A percentile compares a stretch with the other conserved stretches of the same genome.
phyloP scores from a whole-genome alignment of 2,797 vertebrate species.

The Cottoperca gobio region DNA sequence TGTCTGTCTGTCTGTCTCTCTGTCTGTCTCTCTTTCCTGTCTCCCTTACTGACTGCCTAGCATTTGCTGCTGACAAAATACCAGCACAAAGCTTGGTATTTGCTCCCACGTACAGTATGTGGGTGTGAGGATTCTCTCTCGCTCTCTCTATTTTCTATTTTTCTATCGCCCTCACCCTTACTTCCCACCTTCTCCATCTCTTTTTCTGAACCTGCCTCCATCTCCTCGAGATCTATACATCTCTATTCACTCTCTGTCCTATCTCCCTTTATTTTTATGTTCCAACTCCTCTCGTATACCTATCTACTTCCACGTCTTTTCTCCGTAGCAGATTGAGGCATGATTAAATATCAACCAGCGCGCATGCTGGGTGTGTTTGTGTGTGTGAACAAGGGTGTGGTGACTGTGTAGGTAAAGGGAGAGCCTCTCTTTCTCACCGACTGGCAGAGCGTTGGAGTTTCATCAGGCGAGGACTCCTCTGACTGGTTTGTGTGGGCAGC shows the following conservation, averaged over 20 bases:
- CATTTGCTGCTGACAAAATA: conserved; percentile 78
- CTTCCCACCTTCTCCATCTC: conserved; percentile 62
- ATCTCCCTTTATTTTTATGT: conserved; percentile 38
- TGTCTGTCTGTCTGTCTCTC: conserved; percentile 37
- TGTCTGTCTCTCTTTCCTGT: conserved; percentile 37
- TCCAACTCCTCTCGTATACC: conserved; percentile 34
- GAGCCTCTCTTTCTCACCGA: conserved; percentile 66
- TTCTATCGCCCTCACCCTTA: conserved; percentile 59
- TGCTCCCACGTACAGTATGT: conserved; percentile 75
- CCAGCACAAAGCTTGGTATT: conserved; percentile 79
- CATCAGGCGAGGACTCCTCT: conserved; percentile 71
- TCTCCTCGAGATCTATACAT: conserved; percentile 46
- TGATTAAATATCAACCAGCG: conserved; percentile 84
- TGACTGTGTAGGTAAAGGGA: conserved; percentile 78
- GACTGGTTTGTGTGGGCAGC: conserved; percentile 75
- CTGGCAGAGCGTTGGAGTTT: conserved; percentile 58
- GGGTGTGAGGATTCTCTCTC: conserved; percentile 80
- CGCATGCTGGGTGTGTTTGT: conserved; percentile 50
- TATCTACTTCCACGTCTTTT: conserved; percentile 52
- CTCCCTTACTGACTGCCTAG: conserved; percentile 63
- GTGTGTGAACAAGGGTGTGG: conserved; percentile 53
- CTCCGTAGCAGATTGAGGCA: conserved; percentile 66
- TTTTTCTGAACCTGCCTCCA: conserved; percentile 53
- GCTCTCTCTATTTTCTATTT: conserved; percentile 66
- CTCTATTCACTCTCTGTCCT: conserved; percentile 28